A percentile compares a stretch with the other conserved stretches of the same genome.
Conservation (phyloP, 1,140 invertebrate species). For the Drosophila kurseongensis region DNA sequence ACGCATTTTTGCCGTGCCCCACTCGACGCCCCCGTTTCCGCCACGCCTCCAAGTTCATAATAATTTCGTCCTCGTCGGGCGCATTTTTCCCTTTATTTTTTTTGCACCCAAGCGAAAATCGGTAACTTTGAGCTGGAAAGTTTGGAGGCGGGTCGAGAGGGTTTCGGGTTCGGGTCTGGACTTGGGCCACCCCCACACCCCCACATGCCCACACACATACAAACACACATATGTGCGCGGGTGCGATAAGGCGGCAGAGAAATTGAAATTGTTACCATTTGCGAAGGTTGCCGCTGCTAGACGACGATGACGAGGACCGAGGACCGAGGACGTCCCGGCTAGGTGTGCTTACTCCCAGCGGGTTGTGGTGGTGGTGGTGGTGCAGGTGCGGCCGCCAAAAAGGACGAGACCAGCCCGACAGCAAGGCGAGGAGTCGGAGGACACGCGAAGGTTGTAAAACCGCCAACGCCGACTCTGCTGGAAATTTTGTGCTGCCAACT, state of each 20-base stretch:
- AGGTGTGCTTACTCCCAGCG: constrained; percentile 63
- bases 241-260: constrained; percentile 79
- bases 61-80: constrained; percentile 56
- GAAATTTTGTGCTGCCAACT: constrained; percentile 76
- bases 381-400: constrained; percentile 25
- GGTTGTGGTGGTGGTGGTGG: not conserved
- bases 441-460: constrained; percentile 78
- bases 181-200: constrained; percentile 1
- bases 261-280: constrained; percentile 82
- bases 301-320: constrained; percentile 37
- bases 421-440: constrained; percentile 30
- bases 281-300: constrained; percentile 76
- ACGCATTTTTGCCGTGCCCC: constrained; percentile 77
- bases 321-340: constrained; percentile 18
- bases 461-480: constrained; percentile 65
- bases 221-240: constrained; percentile 72
- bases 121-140: constrained; percentile 76
- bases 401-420: constrained; percentile 22
- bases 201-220: not conserved
- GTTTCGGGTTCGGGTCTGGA: constrained; percentile 41
- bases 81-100: constrained; percentile 35
- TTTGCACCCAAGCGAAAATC: constrained; percentile 69
- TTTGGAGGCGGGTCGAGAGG: constrained; percentile 40
- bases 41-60: constrained; percentile 43
- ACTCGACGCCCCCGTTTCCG: not conserved